Evolutionary conservation across 2,797 vertebrate genomes (phyloP).

Genomic region (Oreortyx pictus): DNA sequence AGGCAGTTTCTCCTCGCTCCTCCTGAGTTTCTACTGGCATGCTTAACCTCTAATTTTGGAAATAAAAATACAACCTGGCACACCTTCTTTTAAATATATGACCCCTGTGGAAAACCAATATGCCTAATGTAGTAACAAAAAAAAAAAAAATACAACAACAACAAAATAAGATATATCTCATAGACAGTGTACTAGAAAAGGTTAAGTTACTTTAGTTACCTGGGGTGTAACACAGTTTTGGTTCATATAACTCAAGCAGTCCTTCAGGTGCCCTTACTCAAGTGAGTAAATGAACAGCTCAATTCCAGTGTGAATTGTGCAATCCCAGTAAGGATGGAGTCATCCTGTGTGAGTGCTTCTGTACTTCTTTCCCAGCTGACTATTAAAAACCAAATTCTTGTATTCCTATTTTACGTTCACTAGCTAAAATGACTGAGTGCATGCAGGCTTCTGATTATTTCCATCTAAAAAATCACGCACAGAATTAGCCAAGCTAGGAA

Average conservation of each 20-base stretch:
- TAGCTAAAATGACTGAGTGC: not conserved
- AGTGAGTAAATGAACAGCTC: not conserved
- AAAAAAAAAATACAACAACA: not conserved
- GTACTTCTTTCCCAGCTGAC: not conserved
- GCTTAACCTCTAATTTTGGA: conserved; percentile 58
- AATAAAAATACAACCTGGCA: conserved; percentile 68
- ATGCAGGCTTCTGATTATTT: not conserved
- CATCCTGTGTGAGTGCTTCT: not conserved
- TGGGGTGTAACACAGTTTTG: not conserved
- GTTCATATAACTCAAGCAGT: not conserved
- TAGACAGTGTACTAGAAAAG: not conserved
- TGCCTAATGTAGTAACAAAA: not conserved
- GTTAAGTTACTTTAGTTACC: not conserved
- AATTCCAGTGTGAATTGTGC: not conserved
- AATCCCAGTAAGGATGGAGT: not conserved
- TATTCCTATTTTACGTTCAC: not conserved
- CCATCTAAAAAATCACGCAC: not conserved
- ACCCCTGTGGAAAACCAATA: conserved; percentile 18
- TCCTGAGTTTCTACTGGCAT: conserved; percentile 46
- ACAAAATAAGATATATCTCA: not conserved
- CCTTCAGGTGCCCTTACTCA: not conserved
- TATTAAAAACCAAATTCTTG: not conserved
- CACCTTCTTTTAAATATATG: conserved; percentile 16
- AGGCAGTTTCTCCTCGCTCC: conserved; percentile 42
- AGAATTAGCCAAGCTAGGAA: not conserved